Conservation (phyloP, 2,113 vertebrate species). For the Pelusios castaneus region DNA sequence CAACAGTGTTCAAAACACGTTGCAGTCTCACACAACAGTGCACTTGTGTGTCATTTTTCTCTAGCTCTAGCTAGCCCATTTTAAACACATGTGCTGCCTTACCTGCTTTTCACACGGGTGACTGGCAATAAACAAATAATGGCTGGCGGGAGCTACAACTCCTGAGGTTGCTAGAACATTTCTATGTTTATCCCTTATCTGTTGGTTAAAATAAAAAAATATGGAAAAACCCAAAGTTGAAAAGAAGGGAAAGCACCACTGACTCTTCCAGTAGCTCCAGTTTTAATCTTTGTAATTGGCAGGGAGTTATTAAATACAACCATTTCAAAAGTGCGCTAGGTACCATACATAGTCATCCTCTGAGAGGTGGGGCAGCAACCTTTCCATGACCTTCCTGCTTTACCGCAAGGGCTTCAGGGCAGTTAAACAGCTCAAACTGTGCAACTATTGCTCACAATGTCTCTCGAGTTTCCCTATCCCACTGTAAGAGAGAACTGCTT, state of each 20-base stretch:
- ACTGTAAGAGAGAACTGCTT: background rate
- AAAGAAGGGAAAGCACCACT: background rate
- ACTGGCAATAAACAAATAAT: background rate
- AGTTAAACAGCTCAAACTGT: background rate
- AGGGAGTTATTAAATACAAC: slow-evolving; percentile 54
- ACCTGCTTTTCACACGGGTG: background rate
- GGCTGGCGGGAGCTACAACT: background rate
- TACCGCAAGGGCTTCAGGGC: background rate
- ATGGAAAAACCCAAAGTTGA: background rate
- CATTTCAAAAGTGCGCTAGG: background rate
- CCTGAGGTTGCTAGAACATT: background rate
- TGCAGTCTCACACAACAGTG: background rate
- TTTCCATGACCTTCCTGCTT: slow-evolving; percentile 40
- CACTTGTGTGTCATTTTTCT: background rate
- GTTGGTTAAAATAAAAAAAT: background rate
- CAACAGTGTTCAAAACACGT: background rate
- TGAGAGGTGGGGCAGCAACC: slow-evolving; percentile 4
- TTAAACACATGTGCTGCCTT: background rate
- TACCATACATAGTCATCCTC: background rate
- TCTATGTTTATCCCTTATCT: too few species aligned
- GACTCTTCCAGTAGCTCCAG: background rate
- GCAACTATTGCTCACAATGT: background rate
- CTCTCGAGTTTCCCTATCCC: background rate
- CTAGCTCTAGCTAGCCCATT: background rate
- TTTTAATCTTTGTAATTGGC: background rate